Conservation (phyloP, 2,888 invertebrate species). For the Lasioglossum pauxillum region DNA sequence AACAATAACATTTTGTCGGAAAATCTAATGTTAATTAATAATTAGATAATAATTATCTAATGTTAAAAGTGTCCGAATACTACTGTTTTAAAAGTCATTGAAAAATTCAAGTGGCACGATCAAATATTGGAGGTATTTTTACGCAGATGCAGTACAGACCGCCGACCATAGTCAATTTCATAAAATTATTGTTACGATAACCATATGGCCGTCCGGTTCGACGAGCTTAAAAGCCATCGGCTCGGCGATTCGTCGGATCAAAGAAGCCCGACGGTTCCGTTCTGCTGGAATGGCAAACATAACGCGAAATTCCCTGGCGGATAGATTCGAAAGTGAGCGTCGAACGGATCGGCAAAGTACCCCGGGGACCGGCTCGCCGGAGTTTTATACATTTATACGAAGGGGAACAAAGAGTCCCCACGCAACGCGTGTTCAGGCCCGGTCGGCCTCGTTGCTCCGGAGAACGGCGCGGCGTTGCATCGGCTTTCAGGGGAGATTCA, state of each 20-base stretch:
- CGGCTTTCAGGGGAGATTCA: constrained; percentile 43
- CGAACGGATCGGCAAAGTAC: constrained; percentile 54
- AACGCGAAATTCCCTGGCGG: constrained; percentile 60
- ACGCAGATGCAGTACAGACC: constrained; percentile 8
- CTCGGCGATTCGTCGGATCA: constrained; percentile 62
- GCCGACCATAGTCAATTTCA: constrained; percentile 23
- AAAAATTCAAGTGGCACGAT: background rate
- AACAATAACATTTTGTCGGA: background rate
- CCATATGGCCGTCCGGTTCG: constrained; percentile 65
- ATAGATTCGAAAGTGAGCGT: constrained; percentile 61
- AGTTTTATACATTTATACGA: constrained; percentile 53
- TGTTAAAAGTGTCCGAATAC: no score
- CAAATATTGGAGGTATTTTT: background rate
- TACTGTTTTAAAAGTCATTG: background rate
- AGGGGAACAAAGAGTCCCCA: constrained; percentile 55
- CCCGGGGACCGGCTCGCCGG: constrained; percentile 42
- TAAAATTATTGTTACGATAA: constrained; percentile 73
- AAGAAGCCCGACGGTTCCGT: constrained; percentile 62
- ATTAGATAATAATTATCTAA: no score
- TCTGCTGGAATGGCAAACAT: constrained; percentile 61
- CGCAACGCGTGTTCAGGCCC: constrained; percentile 12
- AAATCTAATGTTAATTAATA: no score
- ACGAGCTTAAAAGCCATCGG: constrained; percentile 64
- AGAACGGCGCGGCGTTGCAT: constrained; percentile 17
- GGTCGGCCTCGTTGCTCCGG: background rate